Base-by-base conservation (phyloP, 2,888 invertebrate genomes). In the Xylocampa areola region DNA sequence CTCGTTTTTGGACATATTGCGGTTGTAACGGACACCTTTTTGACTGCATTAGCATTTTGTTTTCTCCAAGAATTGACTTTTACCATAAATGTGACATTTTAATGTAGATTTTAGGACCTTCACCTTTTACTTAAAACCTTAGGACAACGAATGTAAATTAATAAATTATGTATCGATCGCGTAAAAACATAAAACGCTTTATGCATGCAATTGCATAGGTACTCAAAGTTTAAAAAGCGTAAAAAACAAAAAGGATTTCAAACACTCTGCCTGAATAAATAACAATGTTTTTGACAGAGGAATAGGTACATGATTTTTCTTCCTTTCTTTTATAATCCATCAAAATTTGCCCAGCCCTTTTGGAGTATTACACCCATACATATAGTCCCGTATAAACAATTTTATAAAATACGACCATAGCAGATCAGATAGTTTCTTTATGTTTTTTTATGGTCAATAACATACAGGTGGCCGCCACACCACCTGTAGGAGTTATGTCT, bases 21-120 rank as follows among this genome's bases (percentile, higher is more conserved):
- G 68, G 67, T 58, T 57, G 68, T 66, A 68, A 62, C 52, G 32
- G 48, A 68, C 77, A 77, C 69, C 68, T 76, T 73, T 71, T 64
- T 68, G 53, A 41, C 17, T 32, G 14, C 23, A 73, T 73, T 73
- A 59, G 27, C 67, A 67, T 67, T 65, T 66, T 45, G 30, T 66
- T 67, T 66, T 41, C 49, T 45, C 50, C 55, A 50, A 7, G 45
- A 53, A 37, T 19, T 27, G 35, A 47, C 17, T 36, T 70, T 66
- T 30, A 32, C n/a, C n/a, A n/a, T 19, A 39, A 36, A 54, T 36
- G 49, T 43, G 23, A 16, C 25, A 35, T 43, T 43, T 29, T 8
- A 27, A 13, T 16, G 14, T 47, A 11, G 4, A 61, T 68, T 25
- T n/a, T 4, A 10, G 5, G 36, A 27, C 16, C n/a, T n/a, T n/a